These are phyloP conservation scores for Drosophila sp. DNA, from an alignment of 1,140 invertebrate genomes.

Conservation along the genomic window DNA sequence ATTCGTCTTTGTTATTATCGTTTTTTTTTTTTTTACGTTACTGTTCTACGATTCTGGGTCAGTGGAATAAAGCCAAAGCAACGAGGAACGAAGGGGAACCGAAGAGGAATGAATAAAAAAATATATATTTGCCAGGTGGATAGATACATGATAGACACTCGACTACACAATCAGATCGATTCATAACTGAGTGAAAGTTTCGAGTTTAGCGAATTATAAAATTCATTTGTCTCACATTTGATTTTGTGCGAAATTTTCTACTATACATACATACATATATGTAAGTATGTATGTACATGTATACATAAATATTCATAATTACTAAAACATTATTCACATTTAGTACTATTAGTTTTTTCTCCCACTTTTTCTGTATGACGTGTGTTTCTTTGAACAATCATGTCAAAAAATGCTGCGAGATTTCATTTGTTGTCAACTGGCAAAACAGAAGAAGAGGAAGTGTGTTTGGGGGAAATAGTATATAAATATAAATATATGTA, in stretches of 20 bases:
- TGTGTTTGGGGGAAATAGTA: not conserved
- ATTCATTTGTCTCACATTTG: not conserved
- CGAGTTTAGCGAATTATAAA: constrained; percentile 1
- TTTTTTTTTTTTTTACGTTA: constrained; percentile 15
- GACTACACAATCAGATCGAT: constrained; percentile 14
- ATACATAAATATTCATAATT: not conserved
- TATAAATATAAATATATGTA: not conserved
- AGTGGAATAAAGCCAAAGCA: constrained; percentile 39
- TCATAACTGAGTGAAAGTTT: constrained; percentile 1
- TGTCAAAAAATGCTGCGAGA: not conserved
- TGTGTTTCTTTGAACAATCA: constrained; percentile 31
- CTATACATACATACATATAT: not conserved
- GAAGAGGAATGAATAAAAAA: not conserved
- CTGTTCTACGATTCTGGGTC: constrained; percentile 43
- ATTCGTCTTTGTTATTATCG: not conserved
- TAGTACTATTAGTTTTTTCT: not conserved
- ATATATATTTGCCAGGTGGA: not conserved
- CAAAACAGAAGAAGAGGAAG: not conserved
- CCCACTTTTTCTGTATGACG: not conserved
- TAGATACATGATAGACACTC: not conserved
- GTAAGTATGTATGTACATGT: not conserved
- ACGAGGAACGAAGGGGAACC: not conserved
- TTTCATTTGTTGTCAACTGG: constrained; percentile 11
- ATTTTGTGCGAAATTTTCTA: not conserved
- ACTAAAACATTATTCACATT: not conserved